Conservation (phyloP, 2,797 vertebrate genomes). For the Sebastes itinus region DNA sequence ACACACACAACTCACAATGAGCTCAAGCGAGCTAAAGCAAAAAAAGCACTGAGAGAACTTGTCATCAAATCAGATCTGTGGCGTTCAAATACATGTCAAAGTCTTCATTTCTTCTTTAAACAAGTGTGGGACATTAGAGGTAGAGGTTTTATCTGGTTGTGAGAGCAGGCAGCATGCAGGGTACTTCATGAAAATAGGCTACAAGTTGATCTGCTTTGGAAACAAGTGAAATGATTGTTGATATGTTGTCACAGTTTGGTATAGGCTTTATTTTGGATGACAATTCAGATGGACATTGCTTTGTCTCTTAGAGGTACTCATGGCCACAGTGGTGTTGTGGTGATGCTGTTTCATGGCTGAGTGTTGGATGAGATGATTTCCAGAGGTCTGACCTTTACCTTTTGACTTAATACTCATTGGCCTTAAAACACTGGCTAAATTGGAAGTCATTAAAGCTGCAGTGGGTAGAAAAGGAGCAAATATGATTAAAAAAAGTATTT, state of each 20-base stretch:
- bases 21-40: neutral
- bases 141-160: no score
- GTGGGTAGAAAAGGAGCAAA: no score
- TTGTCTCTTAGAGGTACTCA: neutral
- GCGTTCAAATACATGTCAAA: neutral
- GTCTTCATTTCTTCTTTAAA: neutral
- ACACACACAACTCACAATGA: neutral
- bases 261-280: neutral
- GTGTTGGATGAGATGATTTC: neutral
- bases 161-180: no score
- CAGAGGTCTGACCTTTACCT: neutral
- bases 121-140: neutral
- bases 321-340: neutral
- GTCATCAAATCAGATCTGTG: neutral
- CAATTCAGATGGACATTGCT: neutral
- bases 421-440: neutral
- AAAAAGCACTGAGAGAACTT: neutral
- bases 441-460: no score
- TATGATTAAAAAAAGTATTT: no score
- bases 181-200: neutral
- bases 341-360: neutral
- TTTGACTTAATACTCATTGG: neutral
- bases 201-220: neutral
- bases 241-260: neutral
- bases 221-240: neutral